phyloP scores from a whole-genome alignment of 1,140 invertebrate genomes.

The Solenopsis fugax region DNA sequence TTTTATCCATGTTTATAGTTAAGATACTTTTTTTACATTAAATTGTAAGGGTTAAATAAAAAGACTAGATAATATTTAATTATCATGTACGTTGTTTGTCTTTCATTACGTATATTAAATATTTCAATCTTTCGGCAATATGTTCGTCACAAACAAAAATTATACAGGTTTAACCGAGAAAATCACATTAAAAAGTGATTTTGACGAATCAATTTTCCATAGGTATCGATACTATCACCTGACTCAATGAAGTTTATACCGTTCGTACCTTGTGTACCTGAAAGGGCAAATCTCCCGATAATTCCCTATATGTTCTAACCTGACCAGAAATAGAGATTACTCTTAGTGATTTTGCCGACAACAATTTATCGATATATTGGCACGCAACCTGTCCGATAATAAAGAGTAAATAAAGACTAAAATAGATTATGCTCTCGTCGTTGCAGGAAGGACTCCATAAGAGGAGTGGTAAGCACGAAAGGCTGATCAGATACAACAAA shows the following conservation, averaged over 20 bases:
- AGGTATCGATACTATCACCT: not conserved
- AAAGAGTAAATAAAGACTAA: conserved; percentile 64
- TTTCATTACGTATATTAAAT: not conserved
- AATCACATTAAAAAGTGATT: conserved; percentile 3
- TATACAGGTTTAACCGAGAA: not conserved
- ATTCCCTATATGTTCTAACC: conserved; percentile 39
- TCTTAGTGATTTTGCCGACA: conserved; percentile 41
- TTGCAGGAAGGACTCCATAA: conserved; percentile 13
- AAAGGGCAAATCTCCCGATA: conserved; percentile 49
- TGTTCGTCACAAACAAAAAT: not conserved
- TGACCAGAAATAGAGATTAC: conserved; percentile 59
- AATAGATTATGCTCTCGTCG: conserved; percentile 46
- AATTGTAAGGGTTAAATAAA: too few relatives aligned
- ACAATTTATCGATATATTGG: conserved; percentile 61
- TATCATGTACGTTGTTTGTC: not conserved
- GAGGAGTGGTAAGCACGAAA: conserved; percentile 28
- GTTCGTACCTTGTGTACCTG: conserved; percentile 18
- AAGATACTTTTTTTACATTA: too few relatives aligned
- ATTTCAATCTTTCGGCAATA: not conserved
- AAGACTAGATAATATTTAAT: too few relatives aligned
- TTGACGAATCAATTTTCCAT: conserved; percentile 27
- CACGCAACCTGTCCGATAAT: conserved; percentile 57
- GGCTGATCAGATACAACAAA: conserved; percentile 47
- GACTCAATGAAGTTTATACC: conserved; percentile 3
- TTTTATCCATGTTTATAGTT: too few relatives aligned